Evolutionary conservation across 2,888 invertebrate genomes (phyloP).

Genomic region (Dicyrtomina minuta): DNA sequence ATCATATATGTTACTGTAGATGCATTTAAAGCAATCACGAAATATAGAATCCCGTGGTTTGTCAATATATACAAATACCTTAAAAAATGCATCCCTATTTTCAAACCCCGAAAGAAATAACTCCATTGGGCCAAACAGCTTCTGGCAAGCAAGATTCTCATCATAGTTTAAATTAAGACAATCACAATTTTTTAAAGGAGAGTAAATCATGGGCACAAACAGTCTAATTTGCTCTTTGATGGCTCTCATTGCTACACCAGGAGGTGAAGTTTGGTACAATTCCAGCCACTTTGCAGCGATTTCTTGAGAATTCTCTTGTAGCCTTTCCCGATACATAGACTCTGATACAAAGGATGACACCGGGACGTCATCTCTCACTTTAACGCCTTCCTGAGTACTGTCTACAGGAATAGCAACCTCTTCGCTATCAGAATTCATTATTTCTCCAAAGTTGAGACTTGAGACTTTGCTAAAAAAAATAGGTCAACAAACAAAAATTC

Average conservation of each 20-base stretch:
- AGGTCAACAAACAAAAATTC: too few species aligned
- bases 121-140: constrained; percentile 74
- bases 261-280: constrained; percentile 19
- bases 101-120: constrained; percentile 75
- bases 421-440: constrained; percentile 1
- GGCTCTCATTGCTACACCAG: not conserved
- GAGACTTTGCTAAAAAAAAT: too few species aligned
- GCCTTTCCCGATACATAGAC: constrained; percentile 7
- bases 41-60: not conserved
- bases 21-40: not conserved
- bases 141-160: constrained; percentile 57
- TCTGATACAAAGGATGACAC: not conserved
- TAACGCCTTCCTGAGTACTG: not conserved
- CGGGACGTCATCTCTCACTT: constrained; percentile 2
- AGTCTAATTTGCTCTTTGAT: constrained; percentile 26
- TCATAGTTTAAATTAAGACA: constrained; percentile 61
- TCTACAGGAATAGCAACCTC: constrained; percentile 2
- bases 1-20: not conserved
- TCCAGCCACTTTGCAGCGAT: constrained; percentile 28
- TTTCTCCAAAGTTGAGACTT: too few species aligned
- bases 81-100: constrained; percentile 65
- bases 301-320: constrained; percentile 10
- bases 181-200: constrained; percentile 69
- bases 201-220: constrained; percentile 71
- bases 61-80: too few species aligned